Base-by-base conservation (phyloP, 1,140 invertebrate species). In the Penaeus chinensis region DNA sequence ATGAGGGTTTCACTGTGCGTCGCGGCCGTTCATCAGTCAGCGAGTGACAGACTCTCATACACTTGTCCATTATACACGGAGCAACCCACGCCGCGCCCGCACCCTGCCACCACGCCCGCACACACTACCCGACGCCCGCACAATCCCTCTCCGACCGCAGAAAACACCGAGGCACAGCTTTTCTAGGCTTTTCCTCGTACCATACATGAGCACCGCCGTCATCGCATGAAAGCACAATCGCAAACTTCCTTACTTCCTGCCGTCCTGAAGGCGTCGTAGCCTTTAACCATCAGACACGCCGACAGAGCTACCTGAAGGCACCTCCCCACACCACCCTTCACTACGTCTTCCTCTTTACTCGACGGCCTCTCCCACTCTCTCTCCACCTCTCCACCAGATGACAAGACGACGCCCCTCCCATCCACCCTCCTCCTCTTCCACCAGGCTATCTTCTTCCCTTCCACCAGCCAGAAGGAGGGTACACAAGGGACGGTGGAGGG, bases 1-100 rank as follows among this genome's bases (percentile, higher is more conserved):
- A 24, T 81, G 60, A 76, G 66, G 85, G 69, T 74, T 81, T 82
- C 79, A 54, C 69, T 87, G 69, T 74, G 85, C 85, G 79, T 87
- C 85, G 79, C 78, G 79, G 79, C 78, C 80, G 79, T 87, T 82
- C 85, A 87, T 87, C 85, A 87, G 85, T 87, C 85, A 87, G 69
- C 79, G 22, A 87, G 79, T 87, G 85, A 87, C 85, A 87, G 80
- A 82, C 79, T 87, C 85, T 87, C 85, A 87, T 87, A 82, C 85
- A 82, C 66, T 82, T 82, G 79, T 87, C 80, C 85, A 87, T 87
- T 87, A 87, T 82, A 74, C 85, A 87, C 79, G 69, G 79, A 27
- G 22, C 42, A 37, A 37, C 24, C n/a, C 24, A 74, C 27, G 24
- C n/a, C 71, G 42, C 71, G 71, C 71, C 71, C 71, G 18, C 19